Evolutionary conservation across 2,113 vertebrate genomes (phyloP), one percentile per base, ranked within the genome.

Genomic region (Amazona guildingii): DNA sequence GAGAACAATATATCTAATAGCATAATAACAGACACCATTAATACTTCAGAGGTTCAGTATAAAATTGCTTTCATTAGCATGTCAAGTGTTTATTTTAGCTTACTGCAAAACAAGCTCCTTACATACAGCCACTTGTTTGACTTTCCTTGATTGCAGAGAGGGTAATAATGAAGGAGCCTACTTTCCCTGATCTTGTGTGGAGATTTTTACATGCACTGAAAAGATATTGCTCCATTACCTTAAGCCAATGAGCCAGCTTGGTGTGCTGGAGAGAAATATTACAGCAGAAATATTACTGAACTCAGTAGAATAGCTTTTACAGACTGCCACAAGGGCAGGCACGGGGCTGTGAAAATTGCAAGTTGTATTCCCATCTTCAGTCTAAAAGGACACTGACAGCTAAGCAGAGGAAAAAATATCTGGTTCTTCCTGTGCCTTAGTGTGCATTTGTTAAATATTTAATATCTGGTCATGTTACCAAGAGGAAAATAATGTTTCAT

Each of bases 41-140:
- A 97, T 97, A 97, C 92, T 97, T 97, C 5, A 89, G 95, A 84
- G 68, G 49, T 93, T 64, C 14, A 19, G 31, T 57, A 68, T n/a
- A 82, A 62, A 83, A 75, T 59, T 87, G 64, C 75, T 96, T 98
- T 95, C 93, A 90, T 97, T 95, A 95, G 77, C 78, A 95, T 61
- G 70, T 77, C 68, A 94, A 92, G 73, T 72, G 72, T 68, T 94
- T 97, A 94, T 95, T 96, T 95, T 66, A 16, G 83, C 68, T 95
- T 96, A 80, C 54, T 97, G 72, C 93, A 93, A 94, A 97, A 91
- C 51, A 94, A 97, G 20, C 79, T 79, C 76, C 64, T 83, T 66
- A 54, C 62, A 63, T 1, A 67, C 41, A 90, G 54, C 67, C 83
- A 69, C 81, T 91, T 88, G 64, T 3, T 95, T 3, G 39, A 90